Evolutionary conservation across 2,888 invertebrate species (phyloP).

Genomic region (Villa cingulata): DNA sequence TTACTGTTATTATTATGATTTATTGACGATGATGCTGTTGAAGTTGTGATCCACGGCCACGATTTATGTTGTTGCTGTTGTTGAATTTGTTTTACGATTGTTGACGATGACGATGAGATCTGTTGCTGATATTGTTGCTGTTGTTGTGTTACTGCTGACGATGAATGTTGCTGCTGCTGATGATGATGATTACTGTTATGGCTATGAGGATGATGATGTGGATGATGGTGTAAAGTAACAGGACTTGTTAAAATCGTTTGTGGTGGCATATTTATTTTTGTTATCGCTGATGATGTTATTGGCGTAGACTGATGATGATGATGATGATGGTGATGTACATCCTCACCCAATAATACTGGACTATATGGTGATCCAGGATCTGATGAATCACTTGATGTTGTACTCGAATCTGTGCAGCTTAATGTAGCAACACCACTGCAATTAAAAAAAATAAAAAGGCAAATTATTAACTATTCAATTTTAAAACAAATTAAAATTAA

Average conservation of each 20-base stretch:
- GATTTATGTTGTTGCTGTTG: slow-evolving; percentile 13
- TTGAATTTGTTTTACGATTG: slow-evolving; percentile 1
- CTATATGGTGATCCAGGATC: slow-evolving; percentile 77
- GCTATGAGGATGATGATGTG: too few species aligned
- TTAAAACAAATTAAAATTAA: too few species aligned
- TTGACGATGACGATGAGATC: not conserved
- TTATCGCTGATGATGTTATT: slow-evolving; percentile 17
- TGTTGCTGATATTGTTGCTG: slow-evolving; percentile 17
- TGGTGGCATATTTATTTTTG: slow-evolving; percentile 20
- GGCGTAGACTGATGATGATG: slow-evolving; percentile 13
- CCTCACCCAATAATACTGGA: slow-evolving; percentile 45
- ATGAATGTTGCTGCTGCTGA: slow-evolving; percentile 9
- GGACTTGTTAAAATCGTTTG: slow-evolving; percentile 14
- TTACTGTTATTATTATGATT: slow-evolving; percentile 14
- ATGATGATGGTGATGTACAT: slow-evolving; percentile 33
- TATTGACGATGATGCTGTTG: slow-evolving; percentile 15
- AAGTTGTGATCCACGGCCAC: slow-evolving; percentile 31
- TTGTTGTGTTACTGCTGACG: slow-evolving; percentile 6
- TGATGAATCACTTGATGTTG: slow-evolving; percentile 67
- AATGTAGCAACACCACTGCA: slow-evolving; percentile 70
- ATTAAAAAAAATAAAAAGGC: slow-evolving; percentile 20
- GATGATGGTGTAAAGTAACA: not conserved
- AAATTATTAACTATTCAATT: slow-evolving; percentile 1
- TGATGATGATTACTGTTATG: too few species aligned
- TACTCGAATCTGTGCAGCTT: slow-evolving; percentile 59